phyloP scores from a whole-genome alignment of 2,797 vertebrate genomes.

The Glyptemys insculpta region DNA sequence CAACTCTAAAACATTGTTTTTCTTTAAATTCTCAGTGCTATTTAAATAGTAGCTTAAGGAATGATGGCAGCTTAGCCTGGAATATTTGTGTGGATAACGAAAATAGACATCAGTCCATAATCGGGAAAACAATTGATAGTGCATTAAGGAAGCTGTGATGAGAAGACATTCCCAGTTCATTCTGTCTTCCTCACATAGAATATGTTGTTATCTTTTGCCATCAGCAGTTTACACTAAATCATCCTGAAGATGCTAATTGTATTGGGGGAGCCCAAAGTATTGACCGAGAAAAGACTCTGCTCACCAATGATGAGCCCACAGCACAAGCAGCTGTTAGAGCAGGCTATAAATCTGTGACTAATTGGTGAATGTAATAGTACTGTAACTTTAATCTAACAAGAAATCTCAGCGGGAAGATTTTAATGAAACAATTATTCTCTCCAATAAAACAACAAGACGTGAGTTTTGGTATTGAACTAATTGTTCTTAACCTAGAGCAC shows the following conservation, averaged over 20 bases:
- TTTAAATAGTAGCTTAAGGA: neutral
- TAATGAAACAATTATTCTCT: conserved; percentile 49
- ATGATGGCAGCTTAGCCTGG: neutral
- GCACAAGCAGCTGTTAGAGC: neutral
- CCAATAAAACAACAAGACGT: conserved; percentile 44
- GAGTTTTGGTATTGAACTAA: conserved; percentile 13
- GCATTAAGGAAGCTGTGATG: neutral
- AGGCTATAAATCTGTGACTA: neutral
- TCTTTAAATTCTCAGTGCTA: neutral
- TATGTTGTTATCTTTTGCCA: neutral
- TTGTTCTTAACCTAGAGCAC: conserved; percentile 44
- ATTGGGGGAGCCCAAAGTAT: neutral
- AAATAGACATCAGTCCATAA: rapidly evolving
- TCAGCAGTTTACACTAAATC: neutral
- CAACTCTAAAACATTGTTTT: neutral
- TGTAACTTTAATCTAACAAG: conserved; percentile 39
- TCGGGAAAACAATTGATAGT: rapidly evolving
- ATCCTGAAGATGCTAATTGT: neutral
- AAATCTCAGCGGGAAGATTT: conserved; percentile 23
- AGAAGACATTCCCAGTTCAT: neutral
- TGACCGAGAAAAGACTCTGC: neutral
- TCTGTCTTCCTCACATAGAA: rapidly evolving
- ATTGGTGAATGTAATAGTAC: neutral
- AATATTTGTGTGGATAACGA: rapidly evolving
- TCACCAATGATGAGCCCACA: neutral